Evolutionary conservation across 2,888 invertebrate genomes (phyloP).

Genomic region (Lomographa bimaculata): DNA sequence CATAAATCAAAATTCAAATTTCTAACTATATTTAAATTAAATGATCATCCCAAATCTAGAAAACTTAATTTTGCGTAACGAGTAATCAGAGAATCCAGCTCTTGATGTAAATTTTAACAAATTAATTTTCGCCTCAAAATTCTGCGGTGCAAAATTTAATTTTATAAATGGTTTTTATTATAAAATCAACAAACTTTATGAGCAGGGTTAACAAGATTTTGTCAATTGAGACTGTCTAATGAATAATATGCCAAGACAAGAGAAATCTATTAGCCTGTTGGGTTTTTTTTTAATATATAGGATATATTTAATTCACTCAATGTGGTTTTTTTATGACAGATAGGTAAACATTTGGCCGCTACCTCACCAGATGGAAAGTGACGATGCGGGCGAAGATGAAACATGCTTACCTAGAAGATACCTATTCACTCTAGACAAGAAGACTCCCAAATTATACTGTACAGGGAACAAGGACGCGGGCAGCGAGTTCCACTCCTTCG

Average conservation of each 20-base stretch:
- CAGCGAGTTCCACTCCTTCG: too few species aligned
- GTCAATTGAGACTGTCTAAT: slow-evolving; percentile 10
- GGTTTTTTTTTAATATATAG: too few species aligned
- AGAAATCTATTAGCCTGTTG: too few species aligned
- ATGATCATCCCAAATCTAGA: not conserved
- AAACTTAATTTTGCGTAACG: slow-evolving; percentile 7
- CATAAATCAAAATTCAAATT: not conserved
- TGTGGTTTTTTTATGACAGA: too few species aligned
- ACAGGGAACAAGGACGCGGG: too few species aligned
- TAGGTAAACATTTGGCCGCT: too few species aligned
- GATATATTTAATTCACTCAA: too few species aligned
- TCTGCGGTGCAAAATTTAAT: slow-evolving; percentile 19
- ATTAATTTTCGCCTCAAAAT: slow-evolving; percentile 22
- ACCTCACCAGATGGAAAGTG: too few species aligned
- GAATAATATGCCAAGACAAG: slow-evolving; percentile 4
- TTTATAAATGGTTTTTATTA: slow-evolving; percentile 19
- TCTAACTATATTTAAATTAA: not conserved
- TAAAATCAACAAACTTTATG: slow-evolving; percentile 24
- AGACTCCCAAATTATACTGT: too few species aligned
- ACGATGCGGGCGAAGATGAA: too few species aligned
- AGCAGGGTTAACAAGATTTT: slow-evolving; percentile 20
- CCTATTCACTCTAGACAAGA: too few species aligned
- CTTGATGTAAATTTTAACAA: slow-evolving; percentile 10
- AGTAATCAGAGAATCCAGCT: slow-evolving; percentile 12
- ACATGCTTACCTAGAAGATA: too few species aligned